Conservation (phyloP, 2,888 invertebrate genomes). For the Deilephila elpenor region DNA sequence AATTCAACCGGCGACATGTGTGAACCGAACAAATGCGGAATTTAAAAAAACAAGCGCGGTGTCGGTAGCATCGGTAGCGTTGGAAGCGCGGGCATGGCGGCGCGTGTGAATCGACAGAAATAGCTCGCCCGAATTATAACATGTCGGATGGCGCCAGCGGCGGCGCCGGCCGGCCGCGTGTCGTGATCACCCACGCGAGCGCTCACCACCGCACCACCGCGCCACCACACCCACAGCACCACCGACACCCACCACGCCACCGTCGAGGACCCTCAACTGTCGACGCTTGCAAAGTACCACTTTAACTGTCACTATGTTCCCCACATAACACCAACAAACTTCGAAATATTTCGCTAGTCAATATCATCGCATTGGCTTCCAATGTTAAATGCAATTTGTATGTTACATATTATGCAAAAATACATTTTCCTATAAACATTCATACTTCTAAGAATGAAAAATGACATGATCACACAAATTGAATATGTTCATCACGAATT, state of each 20-base stretch:
- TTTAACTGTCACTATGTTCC: too few relatives aligned
- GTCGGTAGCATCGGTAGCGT: slow-evolving; percentile 60
- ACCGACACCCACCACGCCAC: not conserved
- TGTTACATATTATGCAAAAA: too few relatives aligned
- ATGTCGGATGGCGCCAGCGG: slow-evolving; percentile 76
- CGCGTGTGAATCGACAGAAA: slow-evolving; percentile 81
- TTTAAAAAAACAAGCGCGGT: slow-evolving; percentile 34
- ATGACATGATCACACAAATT: slow-evolving; percentile 7
- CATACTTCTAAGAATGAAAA: not conserved
- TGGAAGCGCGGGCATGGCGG: slow-evolving; percentile 53
- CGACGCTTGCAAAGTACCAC: too few relatives aligned
- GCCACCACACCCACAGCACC: not conserved
- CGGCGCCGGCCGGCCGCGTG: slow-evolving; percentile 74
- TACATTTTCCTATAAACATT: not conserved
- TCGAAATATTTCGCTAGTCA: too few relatives aligned
- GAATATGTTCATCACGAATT: not conserved
- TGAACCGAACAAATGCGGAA: slow-evolving; percentile 17
- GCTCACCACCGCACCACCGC: slow-evolving; percentile 17
- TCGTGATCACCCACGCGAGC: slow-evolving; percentile 48
- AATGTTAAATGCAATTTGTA: too few relatives aligned
- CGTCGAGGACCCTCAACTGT: not conserved
- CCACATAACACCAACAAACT: too few relatives aligned
- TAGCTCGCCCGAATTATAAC: slow-evolving; percentile 82
- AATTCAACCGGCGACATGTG: not conserved
- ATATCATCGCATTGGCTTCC: too few relatives aligned